Evolutionary conservation across 2,888 invertebrate genomes (phyloP), one percentile per base, ranked within the genome.

Genomic region (Papilio elwesi): DNA sequence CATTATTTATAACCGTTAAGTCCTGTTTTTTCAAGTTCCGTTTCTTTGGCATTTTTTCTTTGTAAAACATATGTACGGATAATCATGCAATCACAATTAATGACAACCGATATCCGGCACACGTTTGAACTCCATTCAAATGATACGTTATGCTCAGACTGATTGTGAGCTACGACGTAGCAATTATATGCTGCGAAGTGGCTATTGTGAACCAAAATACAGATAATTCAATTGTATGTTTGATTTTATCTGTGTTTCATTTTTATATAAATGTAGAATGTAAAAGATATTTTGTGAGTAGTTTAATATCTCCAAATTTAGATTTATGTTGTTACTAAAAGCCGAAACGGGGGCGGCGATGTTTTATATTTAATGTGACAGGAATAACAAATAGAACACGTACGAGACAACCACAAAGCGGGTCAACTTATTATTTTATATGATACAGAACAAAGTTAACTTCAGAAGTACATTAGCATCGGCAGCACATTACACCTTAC

Each of bases 261-360:
- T 62, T 38, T 62, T 43, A 43, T 43, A 0, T 15, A 62, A 9
- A 59, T n/a, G n/a, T 9, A 26, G 6, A n/a, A 6, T 62, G 10
- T 10, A 62, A 10, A n/a, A 59, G 38, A 43, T 59, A 26, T 15
- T 62, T 62, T 43, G n/a, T 38, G 38, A 62, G 13, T 62, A 62
- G 43, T 43, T 62, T 43, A 57, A 57, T 57, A 8, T 57, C 48
- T 68, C 48, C 49, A 68, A 68, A 57, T 51, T 59, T 59, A 69
- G 68, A 69, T 69, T 62, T 59, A 69, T 69, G 62, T 38, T 38
- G 59, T 43, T 49, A 11, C 59, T 59, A 62, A 69, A 69, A 62
- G 59, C 51, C 49, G 36, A 59, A 69, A 59, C 68, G 38, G 49
- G 38, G 59, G 49, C 62, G 51, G 16, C 51, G 15, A 69, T 69